These are phyloP conservation scores for Zosterops pallidus DNA, from an alignment of 2,113 vertebrate species.

Conservation along the genomic window DNA sequence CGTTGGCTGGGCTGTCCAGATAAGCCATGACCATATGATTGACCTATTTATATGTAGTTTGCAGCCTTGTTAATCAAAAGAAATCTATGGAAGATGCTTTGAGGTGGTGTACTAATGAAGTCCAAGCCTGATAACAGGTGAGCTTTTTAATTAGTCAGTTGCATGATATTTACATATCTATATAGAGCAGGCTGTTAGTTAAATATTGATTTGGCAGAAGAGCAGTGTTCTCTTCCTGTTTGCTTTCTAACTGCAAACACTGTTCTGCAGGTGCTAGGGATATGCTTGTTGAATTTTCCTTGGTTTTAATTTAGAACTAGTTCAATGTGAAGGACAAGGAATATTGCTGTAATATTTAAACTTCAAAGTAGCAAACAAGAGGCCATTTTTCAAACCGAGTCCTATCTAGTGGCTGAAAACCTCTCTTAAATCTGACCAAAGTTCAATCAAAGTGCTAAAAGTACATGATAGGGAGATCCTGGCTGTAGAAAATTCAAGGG, in stretches of 20 bases:
- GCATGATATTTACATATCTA: neutral
- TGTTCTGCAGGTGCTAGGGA: neutral
- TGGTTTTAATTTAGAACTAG: neutral
- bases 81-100: neutral
- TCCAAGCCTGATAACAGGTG: neutral
- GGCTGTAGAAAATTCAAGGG: neutral
- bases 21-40: neutral
- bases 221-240: neutral
- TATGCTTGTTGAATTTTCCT: neutral
- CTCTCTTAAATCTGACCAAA: neutral
- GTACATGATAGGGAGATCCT: neutral
- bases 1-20: neutral
- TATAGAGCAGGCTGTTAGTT: neutral
- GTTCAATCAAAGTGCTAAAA: neutral
- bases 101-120: neutral
- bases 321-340: neutral
- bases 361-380: neutral
- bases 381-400: neutral
- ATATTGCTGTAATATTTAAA: neutral
- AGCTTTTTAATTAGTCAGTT: neutral
- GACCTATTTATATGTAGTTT: neutral
- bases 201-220: conserved; percentile 41
- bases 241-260: neutral
- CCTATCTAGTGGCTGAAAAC: neutral
- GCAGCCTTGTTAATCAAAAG: neutral